A percentile compares a stretch with the other conserved stretches of the same genome.
Conservation (phyloP, 2,888 invertebrate species). For the Chrysolina haemoptera region DNA sequence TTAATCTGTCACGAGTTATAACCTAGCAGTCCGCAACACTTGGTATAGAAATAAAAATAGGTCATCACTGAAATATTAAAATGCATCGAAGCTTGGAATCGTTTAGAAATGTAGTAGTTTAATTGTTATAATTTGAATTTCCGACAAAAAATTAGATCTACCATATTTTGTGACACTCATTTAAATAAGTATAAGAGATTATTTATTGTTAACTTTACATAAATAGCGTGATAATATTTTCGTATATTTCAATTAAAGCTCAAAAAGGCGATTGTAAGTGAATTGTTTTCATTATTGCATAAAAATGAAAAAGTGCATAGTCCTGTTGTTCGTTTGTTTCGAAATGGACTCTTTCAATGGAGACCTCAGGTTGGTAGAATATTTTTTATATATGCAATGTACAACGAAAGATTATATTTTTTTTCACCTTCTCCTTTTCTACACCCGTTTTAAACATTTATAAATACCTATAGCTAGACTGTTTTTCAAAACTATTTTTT, state of each 20-base stretch:
- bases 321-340: not conserved
- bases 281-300: not conserved
- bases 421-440: too few species aligned
- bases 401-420: not conserved
- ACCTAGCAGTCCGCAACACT: not conserved
- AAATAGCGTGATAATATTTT: constrained; percentile 2
- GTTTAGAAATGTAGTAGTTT: constrained; percentile 20
- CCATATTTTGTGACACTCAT: constrained; percentile 12
- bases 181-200: constrained; percentile 20
- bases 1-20: too few species aligned
- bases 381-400: not conserved
- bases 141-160: constrained; percentile 18
- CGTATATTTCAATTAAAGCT: not conserved
- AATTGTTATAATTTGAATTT: constrained; percentile 39
- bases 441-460: too few species aligned
- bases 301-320: constrained; percentile 1
- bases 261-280: not conserved
- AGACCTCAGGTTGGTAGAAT: constrained; percentile 6
- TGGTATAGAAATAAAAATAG: not conserved
- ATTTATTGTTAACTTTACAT: constrained; percentile 13
- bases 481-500: too few species aligned
- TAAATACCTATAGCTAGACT: too few species aligned
- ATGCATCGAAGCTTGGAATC: not conserved
- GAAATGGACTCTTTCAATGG: not conserved
- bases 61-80: not conserved